Conservation (phyloP, 1,140 invertebrate species). For the Amphibalanus amphitrite region DNA sequence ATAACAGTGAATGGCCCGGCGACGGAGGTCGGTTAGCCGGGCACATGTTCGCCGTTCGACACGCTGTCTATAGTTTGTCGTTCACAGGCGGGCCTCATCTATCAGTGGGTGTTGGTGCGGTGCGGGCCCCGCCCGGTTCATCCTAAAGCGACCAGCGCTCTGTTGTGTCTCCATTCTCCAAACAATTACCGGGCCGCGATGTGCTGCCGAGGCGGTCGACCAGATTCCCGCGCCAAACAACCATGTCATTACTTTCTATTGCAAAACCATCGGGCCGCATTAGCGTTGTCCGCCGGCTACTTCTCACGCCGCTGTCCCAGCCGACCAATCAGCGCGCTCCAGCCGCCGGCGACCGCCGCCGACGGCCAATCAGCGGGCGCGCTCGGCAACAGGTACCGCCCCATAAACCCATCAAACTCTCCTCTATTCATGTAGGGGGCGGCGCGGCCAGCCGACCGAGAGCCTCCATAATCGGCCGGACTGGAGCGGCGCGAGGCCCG, state of each 20-base stretch:
- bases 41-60: no score
- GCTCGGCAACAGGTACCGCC: not conserved
- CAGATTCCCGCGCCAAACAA: not conserved
- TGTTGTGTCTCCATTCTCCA: not conserved
- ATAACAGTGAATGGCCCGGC: no score
- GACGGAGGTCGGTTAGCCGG: no score
- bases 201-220: not conserved
- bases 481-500: not conserved
- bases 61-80: no score
- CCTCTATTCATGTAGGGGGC: not conserved
- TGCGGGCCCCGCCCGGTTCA: no score
- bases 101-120: no score
- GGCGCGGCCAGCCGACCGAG: no score
- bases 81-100: no score
- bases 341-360: no score
- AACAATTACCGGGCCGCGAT: not conserved
- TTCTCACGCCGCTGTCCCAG: not conserved
- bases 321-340: not conserved
- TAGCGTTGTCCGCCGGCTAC: not conserved
- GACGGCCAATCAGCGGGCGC: not conserved
- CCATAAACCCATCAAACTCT: not conserved
- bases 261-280: not conserved
- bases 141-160: not conserved
- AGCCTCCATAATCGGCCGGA: not conserved
- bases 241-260: conserved; percentile 2